These are phyloP conservation scores for Potorous gilbertii DNA, from an alignment of 2,797 vertebrate genomes.

Conservation along the genomic window DNA sequence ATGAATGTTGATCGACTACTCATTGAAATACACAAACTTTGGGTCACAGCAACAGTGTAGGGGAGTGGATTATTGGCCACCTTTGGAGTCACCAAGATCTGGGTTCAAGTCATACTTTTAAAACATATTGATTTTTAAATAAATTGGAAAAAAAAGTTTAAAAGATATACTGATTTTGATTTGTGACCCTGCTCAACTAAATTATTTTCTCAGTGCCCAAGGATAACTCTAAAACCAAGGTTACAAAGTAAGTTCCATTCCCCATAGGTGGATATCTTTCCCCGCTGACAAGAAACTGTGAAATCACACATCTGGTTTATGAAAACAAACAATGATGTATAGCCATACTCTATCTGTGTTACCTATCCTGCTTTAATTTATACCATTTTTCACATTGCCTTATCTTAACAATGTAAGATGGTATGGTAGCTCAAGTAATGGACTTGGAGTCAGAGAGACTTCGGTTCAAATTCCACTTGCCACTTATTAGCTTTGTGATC, in stretches of 20 bases:
- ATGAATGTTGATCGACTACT: background rate
- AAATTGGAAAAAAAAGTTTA: too few relatives aligned
- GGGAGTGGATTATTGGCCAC: background rate
- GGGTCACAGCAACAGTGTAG: background rate
- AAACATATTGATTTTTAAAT: background rate
- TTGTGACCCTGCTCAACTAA: background rate
- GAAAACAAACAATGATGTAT: background rate
- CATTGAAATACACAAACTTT: background rate
- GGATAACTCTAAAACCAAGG: background rate
- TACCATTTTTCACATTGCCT: background rate
- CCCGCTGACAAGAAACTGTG: background rate
- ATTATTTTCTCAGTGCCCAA: background rate
- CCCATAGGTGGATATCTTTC: background rate
- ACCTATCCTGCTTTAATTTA: background rate
- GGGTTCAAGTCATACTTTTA: background rate
- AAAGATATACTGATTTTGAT: background rate
- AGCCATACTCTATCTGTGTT: background rate
- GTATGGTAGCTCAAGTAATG: background rate
- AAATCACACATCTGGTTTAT: background rate
- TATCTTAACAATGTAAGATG: background rate
- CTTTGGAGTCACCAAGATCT: background rate
- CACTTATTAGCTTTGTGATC: background rate
- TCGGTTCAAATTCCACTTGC: background rate
- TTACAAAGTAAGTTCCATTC: background rate
- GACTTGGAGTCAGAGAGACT: background rate